Evolutionary conservation across 2,888 invertebrate genomes (phyloP), one percentile per base, ranked within the genome.

Genomic region (Trachelus troglodyta): DNA sequence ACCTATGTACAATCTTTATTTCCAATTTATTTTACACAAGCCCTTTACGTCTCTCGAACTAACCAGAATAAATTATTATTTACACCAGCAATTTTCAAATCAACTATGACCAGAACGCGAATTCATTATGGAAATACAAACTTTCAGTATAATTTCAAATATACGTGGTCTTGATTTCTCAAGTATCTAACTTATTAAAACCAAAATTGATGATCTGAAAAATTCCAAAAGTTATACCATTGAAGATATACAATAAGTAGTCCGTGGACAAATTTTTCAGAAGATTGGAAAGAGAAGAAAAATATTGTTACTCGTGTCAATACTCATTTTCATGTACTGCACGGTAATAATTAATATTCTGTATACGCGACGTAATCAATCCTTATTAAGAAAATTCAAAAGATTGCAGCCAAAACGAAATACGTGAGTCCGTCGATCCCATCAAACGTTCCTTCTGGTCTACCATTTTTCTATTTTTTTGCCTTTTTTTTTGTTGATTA

Each of bases 1-100:
- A 30, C 82, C 76, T 83, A 83, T 83, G 77, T 83, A 86, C 83
- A 87, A 83, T 79, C 79, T 83, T 84, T 85, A 82, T 82, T 85
- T 80, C 34, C 75, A 37, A 74, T 74, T 74, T 74, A 11, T 35
- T 74, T 74, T 35, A 35, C 11, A 74, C 71, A 33, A 71, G 30
- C 71, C 9, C 71, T 1, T 71, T 34, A 11, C 71, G 12, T 34
- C 11, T 71, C 33, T 56, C 40, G 1, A 23, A 56, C 40, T 56
- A 2, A 56, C 33, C 33, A 31, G 71, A 33, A 33, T 31, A 31
- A 69, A 69, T 15, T 15, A 71, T 71, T 3, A 71, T 71, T 71
- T 71, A 71, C 71, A 71, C 31, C 33, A 9, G 31, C 23, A 71
- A 31, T 33, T 33, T 71, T 56, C 56, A 56, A 56, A 23, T 56